phyloP scores from a whole-genome alignment of 2,797 vertebrate species.

The Acrossocheilus wenchowensis region DNA sequence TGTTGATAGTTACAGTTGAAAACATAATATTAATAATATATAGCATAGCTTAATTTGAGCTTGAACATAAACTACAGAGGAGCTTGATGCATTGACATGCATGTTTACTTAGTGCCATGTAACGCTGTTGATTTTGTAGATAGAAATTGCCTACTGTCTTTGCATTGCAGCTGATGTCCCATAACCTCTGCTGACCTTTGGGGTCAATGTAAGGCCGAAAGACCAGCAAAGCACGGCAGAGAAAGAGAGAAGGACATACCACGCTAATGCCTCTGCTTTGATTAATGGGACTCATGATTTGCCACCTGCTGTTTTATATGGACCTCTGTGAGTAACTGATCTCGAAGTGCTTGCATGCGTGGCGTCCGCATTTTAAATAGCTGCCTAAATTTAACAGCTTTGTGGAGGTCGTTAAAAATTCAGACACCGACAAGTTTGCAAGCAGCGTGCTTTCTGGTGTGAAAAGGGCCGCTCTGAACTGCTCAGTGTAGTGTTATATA shows the following conservation, averaged over 20 bases:
- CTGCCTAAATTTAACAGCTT: constrained; percentile 86
- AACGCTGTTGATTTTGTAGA: not conserved
- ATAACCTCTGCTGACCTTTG: constrained; percentile 23
- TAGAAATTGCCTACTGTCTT: not conserved
- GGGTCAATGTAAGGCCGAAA: constrained; percentile 36
- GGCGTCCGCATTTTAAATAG: constrained; percentile 79
- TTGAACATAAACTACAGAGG: not conserved
- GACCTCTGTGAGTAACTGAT: constrained; percentile 85
- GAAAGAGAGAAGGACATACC: constrained; percentile 53
- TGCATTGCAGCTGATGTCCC: not conserved
- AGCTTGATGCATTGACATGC: not conserved
- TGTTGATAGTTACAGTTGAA: not conserved
- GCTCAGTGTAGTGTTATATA: not conserved
- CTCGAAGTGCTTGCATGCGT: constrained; percentile 78
- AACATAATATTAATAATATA: not conserved
- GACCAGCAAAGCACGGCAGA: constrained; percentile 19
- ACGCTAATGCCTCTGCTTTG: constrained; percentile 61
- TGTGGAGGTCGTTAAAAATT: constrained; percentile 76
- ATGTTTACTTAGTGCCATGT: not conserved
- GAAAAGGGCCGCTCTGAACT: not conserved
- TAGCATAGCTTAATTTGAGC: not conserved
- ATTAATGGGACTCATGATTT: constrained; percentile 83
- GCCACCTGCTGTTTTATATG: constrained; percentile 86
- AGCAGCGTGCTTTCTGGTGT: constrained; percentile 4
- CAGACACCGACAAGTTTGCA: constrained; percentile 56